Conservation (phyloP, 2,797 vertebrate species). For the Pteronotus mesoamericanus region DNA sequence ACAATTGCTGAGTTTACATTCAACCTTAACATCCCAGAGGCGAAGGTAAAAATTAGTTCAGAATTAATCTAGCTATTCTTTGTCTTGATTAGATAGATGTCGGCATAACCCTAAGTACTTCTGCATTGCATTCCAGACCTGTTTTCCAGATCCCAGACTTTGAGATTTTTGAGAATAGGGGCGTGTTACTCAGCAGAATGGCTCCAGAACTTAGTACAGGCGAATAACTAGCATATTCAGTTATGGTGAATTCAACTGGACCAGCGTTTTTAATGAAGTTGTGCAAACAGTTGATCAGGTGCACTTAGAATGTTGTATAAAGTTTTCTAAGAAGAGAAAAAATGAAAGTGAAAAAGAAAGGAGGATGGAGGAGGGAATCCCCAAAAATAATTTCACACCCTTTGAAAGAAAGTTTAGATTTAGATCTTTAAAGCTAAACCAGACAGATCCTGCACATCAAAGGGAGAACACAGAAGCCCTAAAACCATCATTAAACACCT, state of each 20-base stretch:
- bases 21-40: not conserved
- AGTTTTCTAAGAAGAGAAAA: conserved; percentile 4
- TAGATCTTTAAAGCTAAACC: not conserved
- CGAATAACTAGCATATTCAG: not conserved
- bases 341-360: not conserved
- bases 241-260: not conserved
- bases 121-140: not conserved
- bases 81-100: not conserved
- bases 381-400: not conserved
- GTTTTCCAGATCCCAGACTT: not conserved
- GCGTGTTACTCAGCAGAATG: not conserved
- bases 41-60: not conserved
- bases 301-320: not conserved
- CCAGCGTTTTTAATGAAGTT: not conserved
- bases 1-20: not conserved
- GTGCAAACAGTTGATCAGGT: not conserved
- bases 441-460: not conserved
- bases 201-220: not conserved
- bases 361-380: not conserved
- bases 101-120: not conserved
- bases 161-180: not conserved
- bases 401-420: conserved; percentile 19
- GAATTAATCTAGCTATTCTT: not conserved
- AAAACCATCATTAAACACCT: not conserved
- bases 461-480: not conserved